Base-by-base conservation (phyloP, 2,888 invertebrate genomes). In the Lissocephala sabroskyi region DNA sequence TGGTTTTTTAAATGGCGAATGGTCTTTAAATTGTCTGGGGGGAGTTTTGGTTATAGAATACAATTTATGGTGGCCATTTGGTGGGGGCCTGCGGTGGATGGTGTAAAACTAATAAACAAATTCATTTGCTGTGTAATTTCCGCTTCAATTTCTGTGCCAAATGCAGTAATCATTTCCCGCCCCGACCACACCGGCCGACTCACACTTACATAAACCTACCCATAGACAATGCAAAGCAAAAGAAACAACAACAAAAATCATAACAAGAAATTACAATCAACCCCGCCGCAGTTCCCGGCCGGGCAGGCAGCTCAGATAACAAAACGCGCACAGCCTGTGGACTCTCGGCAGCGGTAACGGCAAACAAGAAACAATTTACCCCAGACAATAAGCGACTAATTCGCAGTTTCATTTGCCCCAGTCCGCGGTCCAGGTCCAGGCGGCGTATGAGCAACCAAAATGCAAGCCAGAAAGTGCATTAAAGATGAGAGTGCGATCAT, bases 331-430 rank as follows among this genome's bases (percentile, higher is more conserved):
- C 13, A 35, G 7, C 13, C 23, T 23, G 23, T 5, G 16, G n/a
- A 40, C 14, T 28, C n/a, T 9, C 29, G 16, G 19, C 26, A 35
- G 17, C 43, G 18, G 35, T 26, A 35, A 35, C 43, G 26, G 32
- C 11, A 32, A n/a, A 32, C 42, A 32, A 44, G 35, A 33, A 64
- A 73, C 70, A 76, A 76, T 76, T 32, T 76, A 76, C 68, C 55
- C 45, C 74, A 59, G 46, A 76, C 71, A 71, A 71, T 76, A 65
- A 68, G 68, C 59, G 51, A 63, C 64, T 77, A 75, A 70, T 67
- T 76, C 67, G 62, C 61, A 62, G 67, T 64, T 65, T 53, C 61
- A 52, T 49, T 44, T 60, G 33, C 23, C 3, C 23, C 23, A 5
- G 3, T 23, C 23, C 23, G 3, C 7, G 23, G n/a, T n/a, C n/a